Conservation (phyloP, 2,113 vertebrate species). For the Azemiops feae region DNA sequence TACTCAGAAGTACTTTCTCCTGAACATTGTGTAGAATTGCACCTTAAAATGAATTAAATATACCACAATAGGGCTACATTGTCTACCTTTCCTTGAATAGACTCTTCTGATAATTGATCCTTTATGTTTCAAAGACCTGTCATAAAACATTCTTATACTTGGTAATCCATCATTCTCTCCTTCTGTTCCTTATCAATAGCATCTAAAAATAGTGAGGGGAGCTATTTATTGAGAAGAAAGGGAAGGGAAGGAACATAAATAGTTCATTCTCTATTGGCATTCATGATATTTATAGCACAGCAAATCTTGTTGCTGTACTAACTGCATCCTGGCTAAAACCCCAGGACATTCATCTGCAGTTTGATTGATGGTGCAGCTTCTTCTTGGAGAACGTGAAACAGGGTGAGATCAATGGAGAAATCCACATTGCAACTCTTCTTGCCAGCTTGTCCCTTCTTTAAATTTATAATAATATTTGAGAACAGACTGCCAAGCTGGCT, state of each 20-base stretch:
- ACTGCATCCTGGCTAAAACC: not conserved
- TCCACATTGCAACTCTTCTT: not conserved
- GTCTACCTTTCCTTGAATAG: not conserved
- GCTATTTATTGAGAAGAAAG: not conserved
- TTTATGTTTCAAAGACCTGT: conserved; percentile 9
- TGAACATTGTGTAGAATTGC: not conserved
- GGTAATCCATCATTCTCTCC: not conserved
- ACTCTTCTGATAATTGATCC: not conserved
- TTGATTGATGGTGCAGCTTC: not conserved
- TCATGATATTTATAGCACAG: not conserved
- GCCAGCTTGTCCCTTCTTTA: not conserved
- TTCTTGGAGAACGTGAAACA: not conserved
- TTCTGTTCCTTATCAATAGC: not conserved
- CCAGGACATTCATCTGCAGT: not conserved
- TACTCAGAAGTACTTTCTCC: not conserved
- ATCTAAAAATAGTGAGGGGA: not conserved
- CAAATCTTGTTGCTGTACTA: not conserved
- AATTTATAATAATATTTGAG: not conserved
- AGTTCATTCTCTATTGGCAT: not conserved
- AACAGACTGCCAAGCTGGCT: not conserved
- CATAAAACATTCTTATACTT: conserved; percentile 10
- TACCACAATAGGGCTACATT: not conserved
- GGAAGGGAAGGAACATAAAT: conserved; percentile 1
- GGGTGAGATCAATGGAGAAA: not conserved
- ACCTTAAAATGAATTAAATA: not conserved